These are phyloP conservation scores for Aphodius sticticus DNA, from an alignment of 2,888 invertebrate species.

Conservation along the genomic window DNA sequence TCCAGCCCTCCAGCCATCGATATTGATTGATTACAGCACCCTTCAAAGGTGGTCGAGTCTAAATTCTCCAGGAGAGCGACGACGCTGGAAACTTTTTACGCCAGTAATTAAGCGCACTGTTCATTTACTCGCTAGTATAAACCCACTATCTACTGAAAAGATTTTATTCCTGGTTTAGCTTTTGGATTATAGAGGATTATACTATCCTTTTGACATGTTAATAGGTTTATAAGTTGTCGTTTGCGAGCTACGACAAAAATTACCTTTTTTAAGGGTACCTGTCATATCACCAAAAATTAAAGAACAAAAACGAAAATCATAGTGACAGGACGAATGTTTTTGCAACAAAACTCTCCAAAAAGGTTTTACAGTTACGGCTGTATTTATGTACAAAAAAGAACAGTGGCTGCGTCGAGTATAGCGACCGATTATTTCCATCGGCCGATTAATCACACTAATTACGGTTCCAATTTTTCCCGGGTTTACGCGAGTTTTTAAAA, in stretches of 20 bases:
- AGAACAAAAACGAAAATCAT: too few relatives aligned
- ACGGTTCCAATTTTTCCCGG: slow-evolving; percentile 21
- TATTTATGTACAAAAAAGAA: too few relatives aligned
- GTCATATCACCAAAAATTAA: too few relatives aligned
- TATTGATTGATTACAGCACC: neutral
- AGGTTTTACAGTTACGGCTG: too few relatives aligned
- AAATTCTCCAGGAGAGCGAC: neutral
- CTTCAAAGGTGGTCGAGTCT: neutral
- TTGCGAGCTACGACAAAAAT: too few relatives aligned
- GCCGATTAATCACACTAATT: slow-evolving; percentile 22
- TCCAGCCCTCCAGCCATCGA: neutral
- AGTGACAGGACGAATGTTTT: too few relatives aligned
- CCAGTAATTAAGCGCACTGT: neutral
- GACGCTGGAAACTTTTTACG: neutral
- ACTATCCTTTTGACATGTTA: too few relatives aligned
- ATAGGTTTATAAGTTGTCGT: too few relatives aligned
- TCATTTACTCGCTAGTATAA: neutral
- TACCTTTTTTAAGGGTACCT: too few relatives aligned
- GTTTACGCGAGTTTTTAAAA: neutral
- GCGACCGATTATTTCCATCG: neutral
- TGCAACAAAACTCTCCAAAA: too few relatives aligned
- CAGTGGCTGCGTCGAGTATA: too few relatives aligned
- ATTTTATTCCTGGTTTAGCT: neutral
- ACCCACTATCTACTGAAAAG: neutral
- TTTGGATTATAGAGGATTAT: too few relatives aligned